Base-by-base conservation (phyloP, 2,113 vertebrate species). In the Corythornis madagascariensis region DNA sequence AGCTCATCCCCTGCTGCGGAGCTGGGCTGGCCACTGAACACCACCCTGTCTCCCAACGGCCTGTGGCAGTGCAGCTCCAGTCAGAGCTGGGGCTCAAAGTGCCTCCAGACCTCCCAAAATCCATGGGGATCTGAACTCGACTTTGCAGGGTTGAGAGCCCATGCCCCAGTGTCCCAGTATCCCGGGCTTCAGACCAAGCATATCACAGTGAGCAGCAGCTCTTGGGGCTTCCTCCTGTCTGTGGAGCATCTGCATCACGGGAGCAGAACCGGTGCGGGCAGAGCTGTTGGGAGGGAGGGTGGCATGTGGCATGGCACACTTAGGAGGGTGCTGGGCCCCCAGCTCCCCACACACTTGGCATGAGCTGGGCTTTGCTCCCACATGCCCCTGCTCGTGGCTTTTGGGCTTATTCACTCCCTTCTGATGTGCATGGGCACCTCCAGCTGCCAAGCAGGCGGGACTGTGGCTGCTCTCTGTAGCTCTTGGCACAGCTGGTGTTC, bases 151-250 rank as follows among this genome's bases (percentile, higher is more conserved):
- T 8, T 2, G 16, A 31, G 11, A 33, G 28, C 22, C 43, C 33
- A 7, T 19, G 56, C 14, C 35, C 50, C 6, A 1, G 12, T 19
- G 10, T 10, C 81, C n/a, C 26, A 3, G 47, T 16, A 1, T 8
- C 15, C 33, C 2, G 3, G 22, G 38, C 75, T 69, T 2, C 0
- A 3, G 53, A 42, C 24, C 29, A 25, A 0, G 0, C 19, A 0
- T 0, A 9, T 52, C 12, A 48, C 0, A 3, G 19, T 53, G 7
- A 48, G 40, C 40, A 24, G 83, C 86, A 66, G 56, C 69, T 81
- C 25, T 71, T 2, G 2, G 17, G 21, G 40, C 56, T 78, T 66
- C 50, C 31, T 35, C 16, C 60, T 1, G 4, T 21, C 31, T 40
- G 21, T 0, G 0, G 53, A 12, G 24, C 31, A 2, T 6, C 28